Evolutionary conservation across 2,113 vertebrate species (phyloP).

Genomic region (Colaptes auratus): DNA sequence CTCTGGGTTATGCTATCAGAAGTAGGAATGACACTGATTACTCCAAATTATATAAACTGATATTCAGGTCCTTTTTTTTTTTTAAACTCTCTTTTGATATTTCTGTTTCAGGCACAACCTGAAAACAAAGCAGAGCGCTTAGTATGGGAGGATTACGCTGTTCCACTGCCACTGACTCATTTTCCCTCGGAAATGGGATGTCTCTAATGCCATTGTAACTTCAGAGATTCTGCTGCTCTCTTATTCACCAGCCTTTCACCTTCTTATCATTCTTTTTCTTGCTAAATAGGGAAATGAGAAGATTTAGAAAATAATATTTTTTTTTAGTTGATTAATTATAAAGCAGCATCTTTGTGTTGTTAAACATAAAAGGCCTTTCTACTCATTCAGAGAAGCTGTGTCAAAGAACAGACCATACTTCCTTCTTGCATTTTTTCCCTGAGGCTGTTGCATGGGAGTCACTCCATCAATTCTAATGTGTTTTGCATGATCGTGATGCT

Average conservation of each 20-base stretch:
- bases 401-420: neutral
- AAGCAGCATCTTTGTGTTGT: neutral
- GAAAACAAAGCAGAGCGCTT: slow-evolving; percentile 10
- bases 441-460: neutral
- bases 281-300: neutral
- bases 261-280: neutral
- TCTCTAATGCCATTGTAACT: neutral
- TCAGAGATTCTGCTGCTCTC: neutral
- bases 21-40: neutral
- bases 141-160: neutral
- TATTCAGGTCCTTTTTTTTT: neutral
- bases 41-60: neutral
- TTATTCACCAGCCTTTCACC: neutral
- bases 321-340: no score
- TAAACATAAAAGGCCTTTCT: neutral
- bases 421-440: neutral
- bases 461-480: neutral
- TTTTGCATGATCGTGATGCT: neutral
- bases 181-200: neutral
- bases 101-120: neutral
- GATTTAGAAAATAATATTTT: neutral
- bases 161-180: neutral
- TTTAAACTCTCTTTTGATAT: neutral
- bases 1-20: neutral
- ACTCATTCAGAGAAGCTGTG: neutral